Conservation (phyloP, 2,888 invertebrate species). For the Eupithecia abbreviata region DNA sequence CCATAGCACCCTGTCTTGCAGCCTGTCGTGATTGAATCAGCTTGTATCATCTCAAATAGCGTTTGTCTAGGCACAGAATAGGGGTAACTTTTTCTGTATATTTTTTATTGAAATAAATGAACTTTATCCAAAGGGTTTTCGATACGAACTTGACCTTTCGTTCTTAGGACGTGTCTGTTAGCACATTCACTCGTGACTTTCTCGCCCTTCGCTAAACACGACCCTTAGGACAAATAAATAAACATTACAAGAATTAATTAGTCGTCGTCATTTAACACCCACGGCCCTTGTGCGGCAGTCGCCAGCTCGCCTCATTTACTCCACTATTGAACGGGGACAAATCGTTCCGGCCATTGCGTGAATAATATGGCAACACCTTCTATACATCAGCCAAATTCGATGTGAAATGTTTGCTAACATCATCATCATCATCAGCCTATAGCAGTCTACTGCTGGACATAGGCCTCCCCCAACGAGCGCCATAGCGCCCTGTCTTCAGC, state of each 20-base stretch:
- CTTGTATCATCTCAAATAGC: background rate
- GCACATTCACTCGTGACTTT: constrained; percentile 15
- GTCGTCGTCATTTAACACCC: constrained; percentile 28
- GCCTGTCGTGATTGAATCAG: background rate
- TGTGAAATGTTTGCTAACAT: too few species aligned
- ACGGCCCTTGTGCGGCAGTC: constrained; percentile 18
- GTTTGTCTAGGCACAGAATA: background rate
- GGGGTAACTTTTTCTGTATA: background rate
- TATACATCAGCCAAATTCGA: background rate
- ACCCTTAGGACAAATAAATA: constrained; percentile 25
- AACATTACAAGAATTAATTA: constrained; percentile 33
- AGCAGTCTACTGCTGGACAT: too few species aligned
- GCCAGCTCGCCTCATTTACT: constrained; percentile 36
- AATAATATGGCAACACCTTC: constrained; percentile 20
- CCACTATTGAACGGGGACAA: constrained; percentile 33
- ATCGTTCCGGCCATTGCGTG: constrained; percentile 27
- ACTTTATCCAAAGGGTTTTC: constrained; percentile 9
- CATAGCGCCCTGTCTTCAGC: too few species aligned
- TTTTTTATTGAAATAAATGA: constrained; percentile 8
- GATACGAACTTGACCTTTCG: constrained; percentile 20
- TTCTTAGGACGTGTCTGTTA: constrained; percentile 19
- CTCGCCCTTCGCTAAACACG: constrained; percentile 4
- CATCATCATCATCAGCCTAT: too few species aligned
- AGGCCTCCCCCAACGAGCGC: too few species aligned
- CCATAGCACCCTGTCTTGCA: too few species aligned